Evolutionary conservation across 2,113 vertebrate genomes (phyloP).

Genomic region (Hyperoodon ampullatus): DNA sequence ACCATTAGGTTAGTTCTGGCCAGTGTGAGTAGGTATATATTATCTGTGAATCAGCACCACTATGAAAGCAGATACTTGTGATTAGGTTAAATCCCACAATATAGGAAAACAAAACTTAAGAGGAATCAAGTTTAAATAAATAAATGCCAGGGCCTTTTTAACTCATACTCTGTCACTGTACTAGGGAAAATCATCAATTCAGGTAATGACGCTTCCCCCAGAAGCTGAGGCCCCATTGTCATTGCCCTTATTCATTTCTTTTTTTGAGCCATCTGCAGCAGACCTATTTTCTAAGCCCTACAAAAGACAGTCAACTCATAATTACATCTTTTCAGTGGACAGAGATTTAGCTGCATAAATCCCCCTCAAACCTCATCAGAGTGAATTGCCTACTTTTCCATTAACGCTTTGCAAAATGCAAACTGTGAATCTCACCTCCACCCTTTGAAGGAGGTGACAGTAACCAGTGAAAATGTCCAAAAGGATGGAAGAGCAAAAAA

Average conservation of each 20-base stretch:
- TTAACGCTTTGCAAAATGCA: background rate
- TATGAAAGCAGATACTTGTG: background rate
- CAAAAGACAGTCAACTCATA: slow-evolving; percentile 17
- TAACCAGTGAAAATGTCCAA: slow-evolving; percentile 10
- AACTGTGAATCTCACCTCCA: background rate
- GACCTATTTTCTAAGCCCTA: slow-evolving; percentile 55
- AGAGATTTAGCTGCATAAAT: background rate
- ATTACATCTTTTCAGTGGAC: background rate
- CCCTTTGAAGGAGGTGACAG: background rate
- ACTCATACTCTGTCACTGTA: background rate
- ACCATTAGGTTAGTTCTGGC: background rate
- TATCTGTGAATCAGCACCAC: background rate
- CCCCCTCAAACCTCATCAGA: background rate
- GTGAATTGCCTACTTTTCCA: background rate
- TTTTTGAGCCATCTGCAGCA: background rate
- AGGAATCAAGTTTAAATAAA: background rate
- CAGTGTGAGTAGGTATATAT: background rate
- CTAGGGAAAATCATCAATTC: background rate
- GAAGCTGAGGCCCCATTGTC: background rate
- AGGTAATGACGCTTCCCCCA: background rate
- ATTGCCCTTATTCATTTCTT: background rate
- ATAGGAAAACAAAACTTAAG: slow-evolving; percentile 6
- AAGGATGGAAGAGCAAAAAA: slow-evolving; percentile 35
- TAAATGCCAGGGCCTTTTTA: background rate
- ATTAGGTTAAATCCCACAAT: background rate